phyloP scores from a whole-genome alignment of 2,113 vertebrate genomes.

The Pontoporia blainvillei region DNA sequence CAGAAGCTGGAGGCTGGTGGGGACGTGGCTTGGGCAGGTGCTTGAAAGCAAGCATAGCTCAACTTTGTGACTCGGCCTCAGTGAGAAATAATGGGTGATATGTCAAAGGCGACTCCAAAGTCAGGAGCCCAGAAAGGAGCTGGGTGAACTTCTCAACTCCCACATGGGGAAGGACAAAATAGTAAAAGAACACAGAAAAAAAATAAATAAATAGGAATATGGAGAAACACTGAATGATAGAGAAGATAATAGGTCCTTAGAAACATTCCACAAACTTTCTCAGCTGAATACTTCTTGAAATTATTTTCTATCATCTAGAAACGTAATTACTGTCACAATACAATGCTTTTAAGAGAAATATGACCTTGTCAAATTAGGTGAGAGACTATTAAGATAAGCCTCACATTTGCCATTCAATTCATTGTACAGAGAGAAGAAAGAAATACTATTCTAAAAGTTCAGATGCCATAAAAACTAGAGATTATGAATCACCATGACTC shows the following conservation, averaged over 20 bases:
- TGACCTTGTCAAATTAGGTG: neutral
- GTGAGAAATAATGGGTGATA: neutral
- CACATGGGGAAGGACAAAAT: neutral
- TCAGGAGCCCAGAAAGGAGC: neutral
- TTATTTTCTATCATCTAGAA: neutral
- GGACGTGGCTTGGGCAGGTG: accelerated
- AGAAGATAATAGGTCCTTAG: neutral
- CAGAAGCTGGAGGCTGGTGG: neutral
- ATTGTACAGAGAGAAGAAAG: neutral
- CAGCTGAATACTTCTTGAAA: neutral
- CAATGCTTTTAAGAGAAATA: neutral
- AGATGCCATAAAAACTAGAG: neutral
- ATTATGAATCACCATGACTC: slow-evolving; percentile 24
- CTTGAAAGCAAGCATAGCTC: neutral
- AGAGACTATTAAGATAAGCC: neutral
- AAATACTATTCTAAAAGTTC: neutral
- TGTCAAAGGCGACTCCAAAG: neutral
- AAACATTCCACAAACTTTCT: neutral
- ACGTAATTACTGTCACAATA: neutral
- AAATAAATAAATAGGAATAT: neutral
- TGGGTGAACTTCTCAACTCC: neutral
- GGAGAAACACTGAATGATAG: neutral
- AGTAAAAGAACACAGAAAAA: neutral
- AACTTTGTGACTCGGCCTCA: neutral
- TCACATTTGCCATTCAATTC: neutral